These are phyloP conservation scores for Kuschelorhynchus macadamiae DNA, from an alignment of 2,888 invertebrate genomes.

Conservation along the genomic window DNA sequence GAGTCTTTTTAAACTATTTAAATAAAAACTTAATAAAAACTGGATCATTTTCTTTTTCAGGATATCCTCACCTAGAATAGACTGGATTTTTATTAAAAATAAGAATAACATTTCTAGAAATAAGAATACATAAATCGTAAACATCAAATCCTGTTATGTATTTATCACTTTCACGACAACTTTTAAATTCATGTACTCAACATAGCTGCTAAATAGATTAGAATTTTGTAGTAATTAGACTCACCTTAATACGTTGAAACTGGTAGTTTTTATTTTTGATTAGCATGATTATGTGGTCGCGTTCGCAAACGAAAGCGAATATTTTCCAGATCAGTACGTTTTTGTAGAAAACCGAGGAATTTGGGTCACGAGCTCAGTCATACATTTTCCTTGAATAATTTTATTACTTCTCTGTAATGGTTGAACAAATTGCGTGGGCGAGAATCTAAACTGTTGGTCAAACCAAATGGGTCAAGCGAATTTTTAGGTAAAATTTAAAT, in stretches of 20 bases:
- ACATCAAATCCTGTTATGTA: no score
- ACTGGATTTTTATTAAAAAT: no score
- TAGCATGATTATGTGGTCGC: constrained; percentile 18
- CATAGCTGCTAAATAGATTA: neutral
- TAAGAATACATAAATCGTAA: no score
- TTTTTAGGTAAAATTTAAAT: no score
- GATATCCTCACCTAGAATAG: no score
- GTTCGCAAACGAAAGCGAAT: constrained; percentile 26
- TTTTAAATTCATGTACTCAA: neutral
- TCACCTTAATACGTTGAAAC: neutral
- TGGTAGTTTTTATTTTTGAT: constrained; percentile 22
- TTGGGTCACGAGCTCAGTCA: neutral
- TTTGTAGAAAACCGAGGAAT: constrained; percentile 13
- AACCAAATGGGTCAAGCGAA: no score
- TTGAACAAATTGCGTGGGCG: neutral
- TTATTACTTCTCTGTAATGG: neutral
- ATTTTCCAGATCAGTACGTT: constrained; percentile 18
- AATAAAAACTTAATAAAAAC: no score
- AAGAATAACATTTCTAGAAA: no score
- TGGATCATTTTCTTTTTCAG: no score
- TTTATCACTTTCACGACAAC: no score
- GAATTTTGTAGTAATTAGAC: neutral
- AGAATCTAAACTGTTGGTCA: no score
- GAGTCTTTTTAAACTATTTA: no score
- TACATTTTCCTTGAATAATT: neutral